phyloP scores from a whole-genome alignment of 2,797 vertebrate genomes.

The Microtus californicus region DNA sequence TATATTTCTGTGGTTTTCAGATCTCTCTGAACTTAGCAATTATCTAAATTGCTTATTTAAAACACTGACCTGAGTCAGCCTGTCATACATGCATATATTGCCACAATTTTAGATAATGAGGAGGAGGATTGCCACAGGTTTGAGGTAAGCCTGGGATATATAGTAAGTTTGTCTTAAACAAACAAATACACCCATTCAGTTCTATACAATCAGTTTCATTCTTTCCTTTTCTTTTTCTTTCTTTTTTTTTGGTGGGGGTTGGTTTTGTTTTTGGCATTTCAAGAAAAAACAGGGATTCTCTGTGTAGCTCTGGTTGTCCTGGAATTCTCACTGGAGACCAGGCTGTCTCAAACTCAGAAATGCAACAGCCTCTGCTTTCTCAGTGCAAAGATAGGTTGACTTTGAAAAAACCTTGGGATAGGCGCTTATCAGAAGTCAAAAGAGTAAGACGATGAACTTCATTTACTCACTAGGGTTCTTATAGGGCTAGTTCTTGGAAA shows the following conservation, averaged over 20 bases:
- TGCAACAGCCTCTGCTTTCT: not conserved
- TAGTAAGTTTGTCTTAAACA: not conserved
- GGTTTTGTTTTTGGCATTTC: not conserved
- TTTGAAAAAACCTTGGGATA: not conserved
- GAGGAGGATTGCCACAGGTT: too few species aligned
- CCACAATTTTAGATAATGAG: too few species aligned
- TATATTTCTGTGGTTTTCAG: slow-evolving; percentile 14
- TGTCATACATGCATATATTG: too few species aligned
- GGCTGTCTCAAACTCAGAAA: not conserved
- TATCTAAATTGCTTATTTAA: slow-evolving; percentile 41
- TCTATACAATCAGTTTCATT: not conserved
- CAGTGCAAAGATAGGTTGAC: not conserved
- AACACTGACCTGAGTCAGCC: too few species aligned
- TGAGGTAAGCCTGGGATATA: not conserved
- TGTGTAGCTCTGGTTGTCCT: not conserved
- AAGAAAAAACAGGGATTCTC: slow-evolving; percentile 15
- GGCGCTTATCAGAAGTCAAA: not conserved
- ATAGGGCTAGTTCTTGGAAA: not conserved
- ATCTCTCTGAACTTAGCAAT: slow-evolving; percentile 43
- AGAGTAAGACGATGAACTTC: not conserved
- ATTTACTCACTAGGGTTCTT: not conserved
- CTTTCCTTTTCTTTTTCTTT: not conserved
- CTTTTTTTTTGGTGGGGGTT: too few species aligned
- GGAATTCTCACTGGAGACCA: not conserved
- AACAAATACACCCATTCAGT: not conserved